Evolutionary conservation across 1,140 invertebrate species (phyloP).

Genomic region (Oryzaephilus surinamensis): DNA sequence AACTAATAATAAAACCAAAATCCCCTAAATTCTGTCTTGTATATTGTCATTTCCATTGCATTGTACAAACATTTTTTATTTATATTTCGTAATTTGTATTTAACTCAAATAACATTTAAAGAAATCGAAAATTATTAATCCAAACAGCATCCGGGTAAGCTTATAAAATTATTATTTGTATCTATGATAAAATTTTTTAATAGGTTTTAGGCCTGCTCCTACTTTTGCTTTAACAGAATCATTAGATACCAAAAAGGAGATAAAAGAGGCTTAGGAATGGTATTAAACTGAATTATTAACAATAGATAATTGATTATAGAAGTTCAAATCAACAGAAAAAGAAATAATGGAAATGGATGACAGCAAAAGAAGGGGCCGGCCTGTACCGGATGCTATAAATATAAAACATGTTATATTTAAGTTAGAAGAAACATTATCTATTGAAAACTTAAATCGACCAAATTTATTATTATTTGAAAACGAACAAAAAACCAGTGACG

Average conservation of each 20-base stretch:
- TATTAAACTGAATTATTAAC: too few species aligned
- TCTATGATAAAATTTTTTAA: constrained; percentile 2
- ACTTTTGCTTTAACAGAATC: constrained; percentile 27
- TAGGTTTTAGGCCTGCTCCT: constrained; percentile 26
- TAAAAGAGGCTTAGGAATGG: too few species aligned
- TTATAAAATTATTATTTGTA: constrained; percentile 4
- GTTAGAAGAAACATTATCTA: constrained; percentile 19
- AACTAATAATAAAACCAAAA: too few species aligned
- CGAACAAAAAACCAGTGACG: constrained; percentile 17
- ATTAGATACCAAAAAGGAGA: too few species aligned
- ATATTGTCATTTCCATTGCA: too few species aligned
- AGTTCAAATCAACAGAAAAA: constrained; percentile 7
- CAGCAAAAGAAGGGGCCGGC: constrained; percentile 25
- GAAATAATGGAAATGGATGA: constrained; percentile 15
- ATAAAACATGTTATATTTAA: constrained; percentile 20
- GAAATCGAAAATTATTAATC: not conserved
- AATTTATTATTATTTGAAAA: constrained; percentile 12
- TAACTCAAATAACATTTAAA: not conserved
- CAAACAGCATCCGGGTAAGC: constrained; percentile 13
- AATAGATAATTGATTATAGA: constrained; percentile 12
- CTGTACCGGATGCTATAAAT: constrained; percentile 21
- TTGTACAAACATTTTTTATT: too few species aligned
- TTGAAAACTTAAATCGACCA: too few species aligned
- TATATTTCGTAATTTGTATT: not conserved
- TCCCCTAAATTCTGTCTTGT: too few species aligned